A percentile compares a stretch with the other conserved stretches of the same genome.
These are phyloP conservation scores for Liasis olivaceus DNA, from an alignment of 2,797 vertebrate genomes.

Conservation along the genomic window DNA sequence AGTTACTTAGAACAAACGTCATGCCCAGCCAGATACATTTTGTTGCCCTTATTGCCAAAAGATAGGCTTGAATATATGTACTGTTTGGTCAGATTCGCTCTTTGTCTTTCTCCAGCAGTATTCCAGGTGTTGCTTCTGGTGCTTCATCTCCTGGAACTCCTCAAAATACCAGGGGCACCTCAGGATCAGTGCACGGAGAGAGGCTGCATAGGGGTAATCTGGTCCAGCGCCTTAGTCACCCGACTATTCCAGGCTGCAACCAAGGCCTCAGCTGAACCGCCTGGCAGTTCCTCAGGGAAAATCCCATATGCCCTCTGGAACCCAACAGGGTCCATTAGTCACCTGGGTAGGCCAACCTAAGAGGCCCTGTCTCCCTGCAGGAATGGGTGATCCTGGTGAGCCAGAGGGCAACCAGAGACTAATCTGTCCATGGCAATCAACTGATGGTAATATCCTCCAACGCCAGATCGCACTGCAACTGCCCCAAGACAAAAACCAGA, in stretches of 20 bases:
- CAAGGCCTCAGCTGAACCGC: not conserved
- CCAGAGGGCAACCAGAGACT: not conserved
- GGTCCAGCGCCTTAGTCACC: not conserved
- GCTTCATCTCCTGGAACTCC: no score
- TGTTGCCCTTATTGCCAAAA: not conserved
- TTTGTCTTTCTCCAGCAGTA: not conserved
- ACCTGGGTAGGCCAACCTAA: not conserved
- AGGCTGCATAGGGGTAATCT: no score
- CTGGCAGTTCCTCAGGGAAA: not conserved
- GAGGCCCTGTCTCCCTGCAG: not conserved
- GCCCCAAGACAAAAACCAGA: not conserved
- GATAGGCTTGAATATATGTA: not conserved
- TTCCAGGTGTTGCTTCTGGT: not conserved
- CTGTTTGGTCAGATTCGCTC: not conserved
- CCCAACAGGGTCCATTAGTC: not conserved
- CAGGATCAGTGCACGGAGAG: no score
- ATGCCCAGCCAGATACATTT: not conserved
- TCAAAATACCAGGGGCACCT: no score
- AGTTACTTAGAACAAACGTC: not conserved
- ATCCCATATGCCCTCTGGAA: not conserved
- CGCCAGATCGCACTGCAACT: not conserved
- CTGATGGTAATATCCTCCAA: not conserved
- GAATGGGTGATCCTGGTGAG: not conserved
- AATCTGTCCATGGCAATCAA: not conserved
- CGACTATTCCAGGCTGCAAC: not conserved